These are phyloP conservation scores for Pseudorhombus dupliciocellatus DNA, from an alignment of 2,113 vertebrate genomes.

Conservation along the genomic window DNA sequence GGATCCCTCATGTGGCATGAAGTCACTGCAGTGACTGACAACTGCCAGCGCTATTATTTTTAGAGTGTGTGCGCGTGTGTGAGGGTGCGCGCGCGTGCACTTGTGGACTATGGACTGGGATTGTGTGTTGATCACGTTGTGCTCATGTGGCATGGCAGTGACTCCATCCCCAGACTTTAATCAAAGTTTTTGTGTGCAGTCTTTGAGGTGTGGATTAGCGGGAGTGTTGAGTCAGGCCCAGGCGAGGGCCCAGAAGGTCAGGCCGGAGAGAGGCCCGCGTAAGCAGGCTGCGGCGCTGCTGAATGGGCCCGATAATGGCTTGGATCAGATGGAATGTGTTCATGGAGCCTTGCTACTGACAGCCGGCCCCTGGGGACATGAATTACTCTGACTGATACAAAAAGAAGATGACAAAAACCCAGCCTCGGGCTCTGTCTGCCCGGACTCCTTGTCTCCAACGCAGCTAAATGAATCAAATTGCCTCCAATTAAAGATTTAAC, in stretches of 20 bases:
- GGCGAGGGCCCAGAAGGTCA: slow-evolving; percentile 63
- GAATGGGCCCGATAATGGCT: slow-evolving; percentile 75
- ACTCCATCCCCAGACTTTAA: slow-evolving; percentile 54
- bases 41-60: not conserved
- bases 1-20: not conserved
- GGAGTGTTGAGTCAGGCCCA: slow-evolving; percentile 70
- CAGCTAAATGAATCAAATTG: slow-evolving; percentile 80
- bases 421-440: slow-evolving; percentile 68
- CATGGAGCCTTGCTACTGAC: slow-evolving; percentile 79
- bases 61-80: not conserved
- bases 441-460: slow-evolving; percentile 77
- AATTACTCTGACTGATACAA: slow-evolving; percentile 79
- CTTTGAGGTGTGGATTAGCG: slow-evolving; percentile 74
- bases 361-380: slow-evolving; percentile 75
- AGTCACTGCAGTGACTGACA: not conserved
- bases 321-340: slow-evolving; percentile 79
- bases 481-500: slow-evolving; percentile 81
- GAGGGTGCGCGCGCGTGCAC: too few relatives aligned
- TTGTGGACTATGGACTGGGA: not conserved
- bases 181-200: slow-evolving; percentile 68
- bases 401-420: slow-evolving; percentile 79
- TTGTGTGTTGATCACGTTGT: slow-evolving; percentile 41
- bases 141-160: slow-evolving; percentile 46
- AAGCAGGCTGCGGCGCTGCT: slow-evolving; percentile 72
- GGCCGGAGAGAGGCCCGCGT: slow-evolving; percentile 66